These are phyloP conservation scores for Micromesistius poutassou DNA, from an alignment of 2,797 vertebrate genomes.

Conservation along the genomic window DNA sequence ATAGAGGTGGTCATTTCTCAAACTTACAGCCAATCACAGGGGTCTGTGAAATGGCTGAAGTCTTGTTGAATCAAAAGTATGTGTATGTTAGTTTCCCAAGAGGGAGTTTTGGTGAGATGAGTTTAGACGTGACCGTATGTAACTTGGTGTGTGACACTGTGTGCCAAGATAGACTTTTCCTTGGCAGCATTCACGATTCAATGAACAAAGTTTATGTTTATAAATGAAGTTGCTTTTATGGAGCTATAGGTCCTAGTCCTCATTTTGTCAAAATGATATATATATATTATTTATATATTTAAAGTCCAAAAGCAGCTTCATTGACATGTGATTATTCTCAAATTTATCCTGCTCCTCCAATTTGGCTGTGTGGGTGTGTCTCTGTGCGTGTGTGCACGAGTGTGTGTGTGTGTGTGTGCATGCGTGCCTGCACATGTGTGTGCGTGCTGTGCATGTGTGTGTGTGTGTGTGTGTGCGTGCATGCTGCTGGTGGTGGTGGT, in stretches of 20 bases:
- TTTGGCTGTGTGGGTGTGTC: too few relatives aligned
- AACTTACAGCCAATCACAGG: background rate
- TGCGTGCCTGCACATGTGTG: too few relatives aligned
- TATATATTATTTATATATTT: background rate
- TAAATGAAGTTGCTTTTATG: background rate
- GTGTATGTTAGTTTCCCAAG: background rate
- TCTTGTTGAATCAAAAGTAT: background rate
- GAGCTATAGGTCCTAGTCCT: background rate
- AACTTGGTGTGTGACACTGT: background rate
- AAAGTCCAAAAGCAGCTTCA: constrained; percentile 33
- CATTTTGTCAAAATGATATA: background rate
- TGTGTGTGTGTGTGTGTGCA: too few relatives aligned
- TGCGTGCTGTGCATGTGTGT: too few relatives aligned
- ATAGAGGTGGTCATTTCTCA: background rate
- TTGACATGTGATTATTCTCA: constrained; percentile 55
- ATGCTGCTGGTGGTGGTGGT: constrained; percentile 27
- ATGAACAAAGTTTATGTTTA: background rate
- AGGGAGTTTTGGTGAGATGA: background rate
- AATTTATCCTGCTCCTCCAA: constrained; percentile 41
- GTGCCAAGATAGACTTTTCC: background rate
- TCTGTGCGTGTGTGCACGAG: too few relatives aligned
- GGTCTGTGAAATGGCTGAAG: background rate
- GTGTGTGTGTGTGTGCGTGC: too few relatives aligned
- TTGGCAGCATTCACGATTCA: background rate
- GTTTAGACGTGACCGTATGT: background rate